phyloP scores from a whole-genome alignment of 2,797 vertebrate species.

The Acrossocheilus wenchowensis region DNA sequence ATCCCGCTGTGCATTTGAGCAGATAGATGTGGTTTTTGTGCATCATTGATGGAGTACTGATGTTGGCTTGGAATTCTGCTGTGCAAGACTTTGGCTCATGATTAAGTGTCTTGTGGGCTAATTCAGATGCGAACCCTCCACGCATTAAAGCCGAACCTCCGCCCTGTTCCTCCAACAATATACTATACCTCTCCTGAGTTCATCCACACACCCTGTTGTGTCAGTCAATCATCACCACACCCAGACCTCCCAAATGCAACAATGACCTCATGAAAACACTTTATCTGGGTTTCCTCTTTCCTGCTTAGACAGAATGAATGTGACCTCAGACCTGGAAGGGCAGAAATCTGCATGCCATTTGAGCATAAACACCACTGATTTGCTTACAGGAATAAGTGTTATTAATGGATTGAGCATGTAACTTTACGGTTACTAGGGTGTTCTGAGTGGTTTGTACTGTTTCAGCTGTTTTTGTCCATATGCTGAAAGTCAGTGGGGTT shows the following conservation, averaged over 20 bases:
- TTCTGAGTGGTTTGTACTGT: neutral
- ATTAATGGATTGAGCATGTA: neutral
- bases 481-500: neutral
- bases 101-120: conserved; percentile 11
- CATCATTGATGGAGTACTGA: conserved; percentile 55
- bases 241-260: conserved; percentile 49
- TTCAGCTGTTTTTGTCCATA: neutral
- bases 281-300: conserved; percentile 22
- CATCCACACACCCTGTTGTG: conserved; percentile 23
- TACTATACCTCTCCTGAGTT: conserved; percentile 23
- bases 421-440: neutral
- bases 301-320: conserved; percentile 34
- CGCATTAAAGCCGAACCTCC: conserved; percentile 38
- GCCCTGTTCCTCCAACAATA: conserved; percentile 7
- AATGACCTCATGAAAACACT: conserved; percentile 36
- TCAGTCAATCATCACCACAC: conserved; percentile 50
- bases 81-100: conserved; percentile 15
- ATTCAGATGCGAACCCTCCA: neutral
- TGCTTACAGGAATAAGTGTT: neutral
- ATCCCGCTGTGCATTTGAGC: conserved; percentile 1
- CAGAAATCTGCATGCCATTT: neutral
- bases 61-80: conserved; percentile 41
- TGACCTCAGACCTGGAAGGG: conserved; percentile 32
- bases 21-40: conserved; percentile 32
- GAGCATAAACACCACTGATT: neutral